These are phyloP conservation scores for Martes martes DNA, from an alignment of 2,113 vertebrate genomes.

Conservation along the genomic window DNA sequence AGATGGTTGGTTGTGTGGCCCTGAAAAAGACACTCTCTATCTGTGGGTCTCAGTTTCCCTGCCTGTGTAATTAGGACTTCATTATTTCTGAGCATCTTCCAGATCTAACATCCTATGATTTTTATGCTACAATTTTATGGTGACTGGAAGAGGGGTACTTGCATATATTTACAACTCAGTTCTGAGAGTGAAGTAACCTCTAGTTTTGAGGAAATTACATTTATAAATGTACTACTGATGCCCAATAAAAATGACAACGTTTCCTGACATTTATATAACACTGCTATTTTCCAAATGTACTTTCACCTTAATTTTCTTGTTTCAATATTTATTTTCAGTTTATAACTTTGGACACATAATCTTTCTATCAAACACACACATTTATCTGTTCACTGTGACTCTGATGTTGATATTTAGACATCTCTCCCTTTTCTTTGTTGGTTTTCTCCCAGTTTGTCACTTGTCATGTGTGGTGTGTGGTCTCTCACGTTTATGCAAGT, in stretches of 20 bases:
- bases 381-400: not conserved
- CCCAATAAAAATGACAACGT: not conserved
- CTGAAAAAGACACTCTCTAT: not conserved
- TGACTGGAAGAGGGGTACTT: not conserved
- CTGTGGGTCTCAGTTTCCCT: not conserved
- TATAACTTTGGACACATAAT: not conserved
- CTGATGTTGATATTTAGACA: not conserved
- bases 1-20: not conserved
- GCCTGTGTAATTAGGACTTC: not conserved
- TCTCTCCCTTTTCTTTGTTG: not conserved
- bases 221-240: not conserved
- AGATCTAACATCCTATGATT: not conserved
- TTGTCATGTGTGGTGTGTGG: not conserved
- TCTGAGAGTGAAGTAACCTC: not conserved
- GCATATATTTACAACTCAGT: not conserved
- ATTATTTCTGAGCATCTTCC: not conserved
- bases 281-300: not conserved
- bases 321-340: conserved; percentile 1
- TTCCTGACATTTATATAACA: not conserved
- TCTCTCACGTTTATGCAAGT: not conserved
- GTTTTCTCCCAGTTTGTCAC: not conserved
- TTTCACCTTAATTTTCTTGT: not conserved
- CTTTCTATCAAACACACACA: not conserved
- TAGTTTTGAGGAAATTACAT: not conserved
- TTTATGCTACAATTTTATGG: not conserved